Base-by-base conservation (phyloP, 2,113 vertebrate genomes). In the Cyrtonyx montezumae region DNA sequence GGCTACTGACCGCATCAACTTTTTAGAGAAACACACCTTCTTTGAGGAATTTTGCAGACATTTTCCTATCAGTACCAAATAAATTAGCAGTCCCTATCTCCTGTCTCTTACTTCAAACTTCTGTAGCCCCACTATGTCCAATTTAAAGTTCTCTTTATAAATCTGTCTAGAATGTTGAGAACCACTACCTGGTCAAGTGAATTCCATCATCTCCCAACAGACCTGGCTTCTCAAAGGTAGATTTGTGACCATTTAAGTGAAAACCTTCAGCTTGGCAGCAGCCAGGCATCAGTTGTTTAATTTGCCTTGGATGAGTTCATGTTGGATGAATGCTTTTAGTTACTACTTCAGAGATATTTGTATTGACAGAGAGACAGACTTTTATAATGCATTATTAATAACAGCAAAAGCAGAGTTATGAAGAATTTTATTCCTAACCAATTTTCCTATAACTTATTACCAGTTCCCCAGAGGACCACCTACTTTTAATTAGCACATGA, bases 381-480 rank as follows among this genome's bases (percentile, higher is more conserved):
- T 83, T 91, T 69, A 34, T 45, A 40, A 86, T 80, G 40, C 26
- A 87, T 95, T 95, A 83, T 92, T 94, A 87, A 93, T 91, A 74
- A 62, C 43, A 69, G 26, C 53, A 67, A 83, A 76, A 69, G 49
- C 49, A 1, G 0, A 40, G 34, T 69, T 78, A 8, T 78, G 42
- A 55, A 71, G 42, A 89, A 89, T 90, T 93, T 91, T 88, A 83
- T 67, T 91, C 82, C 26, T 59, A 88, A 88, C 3, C 6, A 34
- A 63, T 94, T 94, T 84, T 28, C 45, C 23, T 83, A 32, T 74
- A 86, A 62, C 20, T 84, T 80, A 63, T 16, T 32, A 19, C 17
- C 82, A 43, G 11, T 73, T 94, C 36, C 65, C 45, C 56, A 86
- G 25, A 79, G 63, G 43, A 92, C 26, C 25, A 62, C 45, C 18